These are phyloP conservation scores for Takifugu flavidus DNA, from an alignment of 2,113 vertebrate genomes.

Conservation along the genomic window DNA sequence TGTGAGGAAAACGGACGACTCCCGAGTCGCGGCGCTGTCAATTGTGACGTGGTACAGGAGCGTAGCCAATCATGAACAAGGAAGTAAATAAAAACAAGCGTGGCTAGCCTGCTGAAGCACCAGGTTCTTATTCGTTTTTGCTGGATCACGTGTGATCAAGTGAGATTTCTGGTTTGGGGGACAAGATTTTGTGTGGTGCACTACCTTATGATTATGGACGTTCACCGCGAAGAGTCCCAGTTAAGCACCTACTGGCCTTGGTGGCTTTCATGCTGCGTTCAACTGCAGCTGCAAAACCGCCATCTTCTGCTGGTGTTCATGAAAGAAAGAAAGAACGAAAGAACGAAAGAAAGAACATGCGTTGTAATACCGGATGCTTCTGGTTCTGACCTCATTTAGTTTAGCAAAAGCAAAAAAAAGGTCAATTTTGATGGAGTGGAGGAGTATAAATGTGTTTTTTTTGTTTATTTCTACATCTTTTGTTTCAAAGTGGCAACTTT, in stretches of 20 bases:
- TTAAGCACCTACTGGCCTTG: constrained; percentile 16
- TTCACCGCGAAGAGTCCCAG: constrained; percentile 8
- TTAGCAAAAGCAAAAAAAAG: not conserved
- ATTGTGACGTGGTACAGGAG: too few species aligned
- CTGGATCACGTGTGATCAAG: too few species aligned
- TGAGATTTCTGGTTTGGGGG: too few species aligned
- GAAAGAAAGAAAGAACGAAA: not conserved
- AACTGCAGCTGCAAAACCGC: constrained; percentile 24
- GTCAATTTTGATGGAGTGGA: not conserved
- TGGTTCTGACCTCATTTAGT: not conserved
- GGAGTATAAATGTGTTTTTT: not conserved
- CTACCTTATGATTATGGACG: too few species aligned
- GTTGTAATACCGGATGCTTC: constrained; percentile 5
- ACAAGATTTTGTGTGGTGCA: too few species aligned
- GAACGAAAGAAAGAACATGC: not conserved
- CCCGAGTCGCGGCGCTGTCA: too few species aligned
- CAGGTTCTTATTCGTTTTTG: too few species aligned
- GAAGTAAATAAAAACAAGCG: too few species aligned
- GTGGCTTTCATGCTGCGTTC: constrained; percentile 41
- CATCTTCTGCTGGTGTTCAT: constrained; percentile 1
- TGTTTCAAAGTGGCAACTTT: constrained; percentile 11
- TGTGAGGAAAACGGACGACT: too few species aligned
- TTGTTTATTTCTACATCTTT: constrained; percentile 9
- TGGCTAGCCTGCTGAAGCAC: too few species aligned
- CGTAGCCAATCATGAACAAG: too few species aligned